Percentiles rank a stretch among this genome's conserved stretches.
phyloP scores from a whole-genome alignment of 2,797 vertebrate species.

The Centropyge bicolor region DNA sequence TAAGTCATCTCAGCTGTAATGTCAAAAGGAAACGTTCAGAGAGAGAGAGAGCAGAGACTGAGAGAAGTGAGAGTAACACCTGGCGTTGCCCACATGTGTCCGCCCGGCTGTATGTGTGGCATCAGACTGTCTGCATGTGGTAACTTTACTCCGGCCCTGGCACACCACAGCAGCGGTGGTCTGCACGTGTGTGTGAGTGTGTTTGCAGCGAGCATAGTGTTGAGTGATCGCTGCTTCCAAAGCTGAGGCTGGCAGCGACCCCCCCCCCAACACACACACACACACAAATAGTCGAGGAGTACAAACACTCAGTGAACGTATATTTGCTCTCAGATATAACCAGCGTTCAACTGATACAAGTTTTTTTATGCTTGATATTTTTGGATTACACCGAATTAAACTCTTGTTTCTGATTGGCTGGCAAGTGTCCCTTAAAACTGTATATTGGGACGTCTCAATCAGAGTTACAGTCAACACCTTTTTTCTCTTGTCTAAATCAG shows the following conservation, averaged over 20 bases:
- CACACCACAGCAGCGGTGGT: slow-evolving; percentile 55
- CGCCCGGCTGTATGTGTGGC: slow-evolving; percentile 21
- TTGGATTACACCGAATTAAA: slow-evolving; percentile 16
- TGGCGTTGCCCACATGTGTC: slow-evolving; percentile 31
- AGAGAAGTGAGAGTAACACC: slow-evolving; percentile 56
- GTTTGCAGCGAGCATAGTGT: slow-evolving; percentile 35
- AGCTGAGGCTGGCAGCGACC: slow-evolving; percentile 18
- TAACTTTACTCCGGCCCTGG: slow-evolving; percentile 56
- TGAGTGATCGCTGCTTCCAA: slow-evolving; percentile 56
- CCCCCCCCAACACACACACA: neutral
- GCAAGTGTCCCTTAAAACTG: neutral
- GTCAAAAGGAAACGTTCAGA: neutral
- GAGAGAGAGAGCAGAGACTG: neutral
- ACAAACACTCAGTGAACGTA: slow-evolving; percentile 3
- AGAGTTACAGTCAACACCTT: neutral
- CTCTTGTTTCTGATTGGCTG: slow-evolving; percentile 30
- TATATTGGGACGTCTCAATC: slow-evolving; percentile 8
- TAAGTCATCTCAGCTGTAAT: neutral
- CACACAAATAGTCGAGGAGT: slow-evolving; percentile 11
- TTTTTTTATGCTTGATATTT: slow-evolving; percentile 31
- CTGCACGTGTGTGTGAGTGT: slow-evolving; percentile 28
- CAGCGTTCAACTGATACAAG: slow-evolving; percentile 5
- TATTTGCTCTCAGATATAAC: slow-evolving; percentile 17
- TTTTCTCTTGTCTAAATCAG: slow-evolving; percentile 38
- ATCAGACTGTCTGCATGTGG: slow-evolving; percentile 57